These are phyloP conservation scores for Bradypodion ventrale DNA, from an alignment of 2,797 vertebrate genomes.

Conservation along the genomic window DNA sequence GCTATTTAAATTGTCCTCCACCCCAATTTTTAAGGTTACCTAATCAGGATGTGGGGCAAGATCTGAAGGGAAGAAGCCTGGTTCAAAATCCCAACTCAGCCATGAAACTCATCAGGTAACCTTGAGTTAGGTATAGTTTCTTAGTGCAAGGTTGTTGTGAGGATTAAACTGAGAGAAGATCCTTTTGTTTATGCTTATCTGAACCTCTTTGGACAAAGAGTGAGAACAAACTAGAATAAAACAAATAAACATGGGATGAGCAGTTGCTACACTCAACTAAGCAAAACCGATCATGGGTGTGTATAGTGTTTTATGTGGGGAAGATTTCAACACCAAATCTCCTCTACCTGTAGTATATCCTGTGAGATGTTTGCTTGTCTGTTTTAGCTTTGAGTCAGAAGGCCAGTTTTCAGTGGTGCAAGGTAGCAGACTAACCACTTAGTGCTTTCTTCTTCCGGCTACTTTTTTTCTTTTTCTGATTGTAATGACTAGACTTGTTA, in stretches of 20 bases:
- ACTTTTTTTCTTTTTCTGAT: not conserved
- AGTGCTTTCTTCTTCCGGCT: too few relatives aligned
- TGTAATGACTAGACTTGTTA: not conserved
- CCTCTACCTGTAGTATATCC: not conserved
- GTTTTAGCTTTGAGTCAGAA: too few relatives aligned
- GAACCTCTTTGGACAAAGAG: not conserved
- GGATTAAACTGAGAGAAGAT: not conserved
- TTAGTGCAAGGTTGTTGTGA: not conserved
- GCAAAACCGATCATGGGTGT: not conserved
- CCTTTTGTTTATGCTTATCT: not conserved
- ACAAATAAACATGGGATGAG: not conserved
- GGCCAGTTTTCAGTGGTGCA: not conserved
- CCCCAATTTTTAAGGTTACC: too few relatives aligned
- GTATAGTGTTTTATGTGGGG: not conserved
- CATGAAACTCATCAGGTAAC: not conserved
- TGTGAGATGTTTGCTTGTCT: not conserved
- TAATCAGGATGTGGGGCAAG: not conserved
- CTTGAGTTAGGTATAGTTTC: too few relatives aligned
- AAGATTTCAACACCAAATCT: not conserved
- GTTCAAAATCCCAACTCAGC: not conserved
- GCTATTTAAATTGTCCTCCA: too few relatives aligned
- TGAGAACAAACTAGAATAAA: not conserved
- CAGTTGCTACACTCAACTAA: not conserved
- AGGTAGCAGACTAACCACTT: not conserved
- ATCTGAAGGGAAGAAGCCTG: not conserved